A percentile compares a stretch with the other conserved stretches of the same genome.
phyloP scores from a whole-genome alignment of 2,888 invertebrate species.

The Falcaria lacertinaria region DNA sequence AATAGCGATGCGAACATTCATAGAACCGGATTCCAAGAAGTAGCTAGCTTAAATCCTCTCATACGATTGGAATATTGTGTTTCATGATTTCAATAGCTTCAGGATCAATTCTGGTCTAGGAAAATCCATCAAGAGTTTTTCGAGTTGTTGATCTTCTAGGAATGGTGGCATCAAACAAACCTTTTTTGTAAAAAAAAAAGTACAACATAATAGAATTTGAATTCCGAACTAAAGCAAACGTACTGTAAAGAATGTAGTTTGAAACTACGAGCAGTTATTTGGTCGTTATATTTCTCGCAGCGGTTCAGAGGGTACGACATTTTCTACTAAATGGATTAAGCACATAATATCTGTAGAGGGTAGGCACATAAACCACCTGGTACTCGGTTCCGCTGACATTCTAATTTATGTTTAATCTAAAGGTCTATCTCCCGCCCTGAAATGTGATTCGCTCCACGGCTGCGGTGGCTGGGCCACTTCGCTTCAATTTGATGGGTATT shows the following conservation, averaged over 20 bases:
- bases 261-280: not conserved
- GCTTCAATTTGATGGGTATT: not conserved
- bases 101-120: too few species aligned
- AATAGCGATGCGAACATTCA: too few species aligned
- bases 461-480: not conserved
- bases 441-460: not conserved
- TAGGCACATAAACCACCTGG: not conserved
- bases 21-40: too few species aligned
- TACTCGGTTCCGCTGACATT: slow-evolving; percentile 1
- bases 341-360: not conserved
- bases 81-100: too few species aligned
- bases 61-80: too few species aligned
- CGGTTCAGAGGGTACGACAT: not conserved
- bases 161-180: too few species aligned
- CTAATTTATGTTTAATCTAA: slow-evolving; percentile 1
- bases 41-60: too few species aligned
- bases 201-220: too few species aligned
- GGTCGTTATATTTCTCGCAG: not conserved
- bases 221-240: not conserved
- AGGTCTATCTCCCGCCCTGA: not conserved
- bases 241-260: not conserved
- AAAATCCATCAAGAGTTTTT: too few species aligned
- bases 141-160: too few species aligned
- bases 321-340: not conserved
- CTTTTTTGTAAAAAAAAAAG: too few species aligned